Percentiles rank a stretch among this genome's conserved stretches.
These are phyloP conservation scores for Hypomecis punctinalis DNA, from an alignment of 2,888 invertebrate genomes.

Conservation along the genomic window DNA sequence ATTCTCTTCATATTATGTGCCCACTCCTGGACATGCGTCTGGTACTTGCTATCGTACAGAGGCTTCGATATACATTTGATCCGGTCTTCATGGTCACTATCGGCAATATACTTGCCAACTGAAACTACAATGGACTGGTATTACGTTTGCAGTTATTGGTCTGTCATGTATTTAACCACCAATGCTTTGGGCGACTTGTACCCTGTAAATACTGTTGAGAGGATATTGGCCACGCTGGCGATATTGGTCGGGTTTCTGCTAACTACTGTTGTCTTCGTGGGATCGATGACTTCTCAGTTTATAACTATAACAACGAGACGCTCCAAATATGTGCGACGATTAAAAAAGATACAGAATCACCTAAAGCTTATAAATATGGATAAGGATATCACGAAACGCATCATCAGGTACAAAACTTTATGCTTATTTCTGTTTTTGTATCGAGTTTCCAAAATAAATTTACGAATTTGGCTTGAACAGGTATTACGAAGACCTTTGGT, in stretches of 20 bases:
- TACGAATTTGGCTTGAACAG: constrained; percentile 47
- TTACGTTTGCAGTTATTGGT: constrained; percentile 77
- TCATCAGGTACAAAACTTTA: constrained; percentile 64
- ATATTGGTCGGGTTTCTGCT: constrained; percentile 75
- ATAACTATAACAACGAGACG: constrained; percentile 79
- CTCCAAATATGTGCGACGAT: constrained; percentile 73
- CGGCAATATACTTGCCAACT: constrained; percentile 68
- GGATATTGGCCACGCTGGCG: constrained; percentile 68
- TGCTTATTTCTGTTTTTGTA: constrained; percentile 13
- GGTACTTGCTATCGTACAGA: constrained; percentile 75
- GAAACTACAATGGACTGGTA: constrained; percentile 76
- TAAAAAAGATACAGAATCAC: constrained; percentile 76
- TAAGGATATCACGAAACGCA: constrained; percentile 66
- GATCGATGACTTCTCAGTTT: constrained; percentile 79
- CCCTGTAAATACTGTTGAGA: constrained; percentile 73
- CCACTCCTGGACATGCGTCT: constrained; percentile 79
- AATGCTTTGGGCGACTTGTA: constrained; percentile 78
- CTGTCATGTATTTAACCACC: constrained; percentile 77
- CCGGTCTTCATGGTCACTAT: constrained; percentile 71
- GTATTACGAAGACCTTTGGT: constrained; percentile 83
- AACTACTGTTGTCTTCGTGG: constrained; percentile 80
- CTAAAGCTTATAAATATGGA: constrained; percentile 75
- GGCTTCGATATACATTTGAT: constrained; percentile 65
- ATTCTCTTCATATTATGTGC: constrained; percentile 73
- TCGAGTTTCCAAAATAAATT: constrained; percentile 20